Conservation (phyloP, 2,797 vertebrate species). For the Protosalanx chinensis region DNA sequence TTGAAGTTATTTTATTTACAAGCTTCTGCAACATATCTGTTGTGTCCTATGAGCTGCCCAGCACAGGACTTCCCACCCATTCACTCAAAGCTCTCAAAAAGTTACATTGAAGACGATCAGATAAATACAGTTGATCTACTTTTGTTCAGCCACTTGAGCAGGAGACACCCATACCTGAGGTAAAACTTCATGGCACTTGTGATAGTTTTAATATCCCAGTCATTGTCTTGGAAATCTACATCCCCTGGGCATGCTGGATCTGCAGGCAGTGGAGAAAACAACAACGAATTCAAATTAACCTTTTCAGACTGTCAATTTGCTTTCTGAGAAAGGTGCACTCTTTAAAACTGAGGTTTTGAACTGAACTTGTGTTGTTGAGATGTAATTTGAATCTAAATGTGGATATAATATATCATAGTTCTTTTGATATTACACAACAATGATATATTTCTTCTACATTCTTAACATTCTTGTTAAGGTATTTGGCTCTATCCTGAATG, state of each 20-base stretch:
- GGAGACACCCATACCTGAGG: slow-evolving; percentile 77
- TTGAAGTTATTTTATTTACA: too few species aligned
- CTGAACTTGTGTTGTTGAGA: too few species aligned
- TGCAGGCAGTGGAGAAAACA: slow-evolving; percentile 45
- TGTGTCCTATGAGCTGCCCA: neutral
- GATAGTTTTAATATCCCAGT: slow-evolving; percentile 94
- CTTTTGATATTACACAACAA: neutral
- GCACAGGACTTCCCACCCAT: too few species aligned
- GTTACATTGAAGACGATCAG: too few species aligned
- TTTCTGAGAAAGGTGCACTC: neutral
- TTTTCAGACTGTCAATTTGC: neutral
- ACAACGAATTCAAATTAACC: neutral
- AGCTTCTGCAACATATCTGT: neutral
- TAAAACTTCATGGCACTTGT: slow-evolving; percentile 98
- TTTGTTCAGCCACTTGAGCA: neutral
- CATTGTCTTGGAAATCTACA: slow-evolving; percentile 83
- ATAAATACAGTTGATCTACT: too few species aligned
- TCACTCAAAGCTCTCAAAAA: too few species aligned
- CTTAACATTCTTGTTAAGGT: too few species aligned
- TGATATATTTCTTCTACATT: neutral
- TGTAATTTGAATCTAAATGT: too few species aligned
- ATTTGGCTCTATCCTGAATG: too few species aligned
- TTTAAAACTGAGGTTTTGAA: too few species aligned
- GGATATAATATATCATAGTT: too few species aligned
- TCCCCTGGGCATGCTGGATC: slow-evolving; percentile 87